phyloP scores from a whole-genome alignment of 2,888 invertebrate genomes.

The Mechanitis mazaeus region DNA sequence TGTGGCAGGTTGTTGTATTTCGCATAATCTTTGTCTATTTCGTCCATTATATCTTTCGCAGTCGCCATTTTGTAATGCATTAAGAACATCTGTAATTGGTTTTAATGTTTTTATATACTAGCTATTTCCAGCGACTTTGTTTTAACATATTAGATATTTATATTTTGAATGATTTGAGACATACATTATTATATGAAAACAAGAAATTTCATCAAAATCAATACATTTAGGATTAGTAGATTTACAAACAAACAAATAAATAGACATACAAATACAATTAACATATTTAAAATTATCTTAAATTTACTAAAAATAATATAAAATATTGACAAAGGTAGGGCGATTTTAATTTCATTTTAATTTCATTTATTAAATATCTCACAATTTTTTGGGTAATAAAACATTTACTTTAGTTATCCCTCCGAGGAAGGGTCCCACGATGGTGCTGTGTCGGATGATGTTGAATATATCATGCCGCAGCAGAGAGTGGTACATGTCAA shows the following conservation, averaged over 20 bases:
- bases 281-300: no score
- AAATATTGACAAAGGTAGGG: no score
- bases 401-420: conserved; percentile 47
- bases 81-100: conserved; percentile 45
- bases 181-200: no score
- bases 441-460: conserved; percentile 52
- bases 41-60: conserved; percentile 33
- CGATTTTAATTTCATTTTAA: conserved; percentile 33
- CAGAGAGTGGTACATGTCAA: conserved; percentile 43
- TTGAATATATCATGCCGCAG: conserved; percentile 41
- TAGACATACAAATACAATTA: no score
- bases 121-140: no score
- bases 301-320: no score
- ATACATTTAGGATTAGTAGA: no score
- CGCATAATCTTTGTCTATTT: conserved; percentile 43
- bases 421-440: conserved; percentile 48
- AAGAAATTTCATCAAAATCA: no score
- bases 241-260: no score
- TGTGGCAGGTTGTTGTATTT: conserved; percentile 33
- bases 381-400: no score
- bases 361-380: no score
- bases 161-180: no score
- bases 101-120: conserved; percentile 17
- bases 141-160: conserved; percentile 7
- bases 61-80: conserved; percentile 36